Evolutionary conservation across 2,888 invertebrate species (phyloP).

Genomic region (Perizoma flavofasciatum): DNA sequence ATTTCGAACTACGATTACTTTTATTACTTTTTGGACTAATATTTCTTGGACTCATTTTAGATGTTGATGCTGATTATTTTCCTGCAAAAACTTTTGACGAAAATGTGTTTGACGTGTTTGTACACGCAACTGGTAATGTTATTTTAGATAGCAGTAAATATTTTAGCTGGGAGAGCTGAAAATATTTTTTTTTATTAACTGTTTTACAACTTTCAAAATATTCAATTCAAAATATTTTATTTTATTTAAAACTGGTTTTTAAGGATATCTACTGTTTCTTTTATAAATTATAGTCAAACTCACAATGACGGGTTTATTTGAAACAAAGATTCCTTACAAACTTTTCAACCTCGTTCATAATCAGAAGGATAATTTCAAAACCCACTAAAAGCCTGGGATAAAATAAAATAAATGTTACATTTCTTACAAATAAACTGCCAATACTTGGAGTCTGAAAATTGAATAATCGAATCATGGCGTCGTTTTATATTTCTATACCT

Average conservation of each 20-base stretch:
- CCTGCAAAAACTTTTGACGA: conserved; percentile 5
- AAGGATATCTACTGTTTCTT: too few species aligned
- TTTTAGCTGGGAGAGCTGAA: conserved; percentile 12
- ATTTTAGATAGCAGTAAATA: conserved; percentile 9
- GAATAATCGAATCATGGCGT: too few species aligned
- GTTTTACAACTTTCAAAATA: conserved; percentile 26
- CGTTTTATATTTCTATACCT: too few species aligned
- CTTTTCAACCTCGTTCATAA: neutral
- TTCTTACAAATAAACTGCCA: too few species aligned
- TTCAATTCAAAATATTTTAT: too few species aligned
- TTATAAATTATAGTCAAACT: too few species aligned
- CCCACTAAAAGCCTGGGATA: too few species aligned
- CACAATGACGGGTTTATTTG: too few species aligned
- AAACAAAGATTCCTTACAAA: neutral
- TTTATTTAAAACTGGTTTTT: too few species aligned
- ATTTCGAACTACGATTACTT: conserved; percentile 14
- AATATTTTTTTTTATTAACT: conserved; percentile 17
- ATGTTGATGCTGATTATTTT: conserved; percentile 12
- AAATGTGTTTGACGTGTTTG: conserved; percentile 4
- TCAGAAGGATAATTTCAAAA: too few species aligned
- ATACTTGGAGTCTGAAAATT: too few species aligned
- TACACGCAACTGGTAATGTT: conserved; percentile 9
- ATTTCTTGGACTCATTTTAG: conserved; percentile 1
- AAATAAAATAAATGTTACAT: too few species aligned
- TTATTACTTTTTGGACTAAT: neutral